These are phyloP conservation scores for Drosophila emarginata DNA, from an alignment of 2,888 invertebrate genomes.

Conservation along the genomic window DNA sequence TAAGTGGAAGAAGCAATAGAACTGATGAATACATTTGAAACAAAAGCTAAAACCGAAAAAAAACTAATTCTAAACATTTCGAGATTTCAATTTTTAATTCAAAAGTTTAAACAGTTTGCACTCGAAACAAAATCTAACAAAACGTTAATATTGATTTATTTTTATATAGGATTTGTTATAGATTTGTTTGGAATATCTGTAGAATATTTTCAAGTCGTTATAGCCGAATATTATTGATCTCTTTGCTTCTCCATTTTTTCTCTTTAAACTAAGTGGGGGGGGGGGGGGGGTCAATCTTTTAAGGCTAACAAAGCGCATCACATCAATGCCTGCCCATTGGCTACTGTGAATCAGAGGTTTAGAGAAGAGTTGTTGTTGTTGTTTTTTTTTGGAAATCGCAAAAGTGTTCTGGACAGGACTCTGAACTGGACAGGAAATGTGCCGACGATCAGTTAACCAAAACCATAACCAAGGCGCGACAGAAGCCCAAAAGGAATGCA, in stretches of 20 bases:
- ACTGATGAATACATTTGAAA: no score
- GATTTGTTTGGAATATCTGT: no score
- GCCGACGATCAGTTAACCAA: slow-evolving; percentile 6
- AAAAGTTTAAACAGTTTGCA: no score
- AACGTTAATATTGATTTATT: no score
- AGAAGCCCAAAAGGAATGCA: slow-evolving; percentile 65
- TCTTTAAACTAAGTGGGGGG: no score
- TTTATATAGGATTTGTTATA: no score
- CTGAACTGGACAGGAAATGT: slow-evolving; percentile 67
- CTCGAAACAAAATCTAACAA: no score
- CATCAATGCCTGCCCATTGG: slow-evolving; percentile 17
- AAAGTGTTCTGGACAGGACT: slow-evolving; percentile 38
- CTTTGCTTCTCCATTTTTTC: no score
- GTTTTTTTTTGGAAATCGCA: not conserved
- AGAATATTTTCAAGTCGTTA: not conserved
- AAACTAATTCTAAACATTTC: no score
- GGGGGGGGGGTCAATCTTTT: slow-evolving; percentile 8
- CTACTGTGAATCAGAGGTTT: slow-evolving; percentile 51
- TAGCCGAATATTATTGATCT: not conserved
- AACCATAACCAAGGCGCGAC: slow-evolving; percentile 48
- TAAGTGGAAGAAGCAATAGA: slow-evolving; percentile 4
- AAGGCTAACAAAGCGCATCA: slow-evolving; percentile 4
- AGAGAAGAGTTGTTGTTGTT: not conserved
- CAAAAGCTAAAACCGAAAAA: no score
- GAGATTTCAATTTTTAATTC: no score